Percentiles rank a stretch among this genome's conserved stretches.
Conservation (phyloP, 2,113 vertebrate species). For the Todiramphus saurophagus region DNA sequence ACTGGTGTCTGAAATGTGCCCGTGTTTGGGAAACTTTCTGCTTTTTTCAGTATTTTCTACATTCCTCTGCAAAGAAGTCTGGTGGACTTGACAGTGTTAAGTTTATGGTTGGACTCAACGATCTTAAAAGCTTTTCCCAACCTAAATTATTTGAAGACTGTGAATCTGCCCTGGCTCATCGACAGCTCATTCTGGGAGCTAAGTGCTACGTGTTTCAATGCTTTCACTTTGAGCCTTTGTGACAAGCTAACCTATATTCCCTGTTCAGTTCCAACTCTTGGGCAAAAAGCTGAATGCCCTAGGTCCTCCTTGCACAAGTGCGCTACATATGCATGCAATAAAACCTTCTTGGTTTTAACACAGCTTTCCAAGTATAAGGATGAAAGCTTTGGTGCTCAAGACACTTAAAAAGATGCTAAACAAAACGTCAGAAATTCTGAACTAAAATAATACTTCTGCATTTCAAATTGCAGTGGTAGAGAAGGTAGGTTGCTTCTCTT, state of each 20-base stretch:
- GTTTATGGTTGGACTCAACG: neutral
- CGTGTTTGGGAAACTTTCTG: neutral
- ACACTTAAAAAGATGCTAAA: neutral
- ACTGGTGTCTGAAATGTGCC: neutral
- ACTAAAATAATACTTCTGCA: neutral
- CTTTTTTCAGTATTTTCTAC: neutral
- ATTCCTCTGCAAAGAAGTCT: neutral
- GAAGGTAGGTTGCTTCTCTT: neutral
- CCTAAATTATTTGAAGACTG: neutral
- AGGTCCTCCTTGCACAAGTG: neutral
- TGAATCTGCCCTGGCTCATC: neutral
- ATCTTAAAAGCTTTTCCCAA: neutral
- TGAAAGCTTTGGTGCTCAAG: neutral
- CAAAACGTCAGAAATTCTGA: neutral
- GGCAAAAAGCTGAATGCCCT: neutral
- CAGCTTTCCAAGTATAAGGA: neutral
- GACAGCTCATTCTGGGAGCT: neutral
- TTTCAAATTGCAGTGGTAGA: neutral
- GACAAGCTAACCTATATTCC: neutral
- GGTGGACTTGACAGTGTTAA: neutral
- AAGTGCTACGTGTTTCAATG: fast-evolving
- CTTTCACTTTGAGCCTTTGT: neutral
- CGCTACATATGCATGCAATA: neutral
- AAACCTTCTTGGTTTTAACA: neutral
- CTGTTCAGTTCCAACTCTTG: neutral